Conservation (phyloP, 2,113 vertebrate species). For the Daphoenositta chrysoptera region DNA sequence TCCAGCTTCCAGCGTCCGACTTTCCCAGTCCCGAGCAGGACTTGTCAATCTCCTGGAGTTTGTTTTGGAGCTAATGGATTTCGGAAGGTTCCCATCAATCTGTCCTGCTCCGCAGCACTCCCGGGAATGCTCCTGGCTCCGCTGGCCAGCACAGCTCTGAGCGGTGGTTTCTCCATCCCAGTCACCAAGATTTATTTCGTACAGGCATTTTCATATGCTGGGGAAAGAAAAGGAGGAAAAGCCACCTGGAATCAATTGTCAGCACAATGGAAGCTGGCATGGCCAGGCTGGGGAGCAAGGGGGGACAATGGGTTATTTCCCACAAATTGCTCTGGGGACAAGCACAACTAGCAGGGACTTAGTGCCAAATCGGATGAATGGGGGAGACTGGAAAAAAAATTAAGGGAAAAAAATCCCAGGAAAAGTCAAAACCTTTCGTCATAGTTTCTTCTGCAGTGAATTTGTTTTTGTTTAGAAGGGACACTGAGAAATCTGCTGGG, state of each 20-base stretch:
- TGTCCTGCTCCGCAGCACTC: neutral
- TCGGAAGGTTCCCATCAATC: conserved; percentile 15
- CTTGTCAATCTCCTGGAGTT: neutral
- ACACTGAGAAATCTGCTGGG: neutral
- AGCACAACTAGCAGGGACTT: neutral
- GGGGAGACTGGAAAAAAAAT: neutral
- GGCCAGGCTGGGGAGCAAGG: conserved; percentile 15
- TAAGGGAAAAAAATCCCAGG: neutral
- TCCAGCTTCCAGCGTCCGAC: neutral
- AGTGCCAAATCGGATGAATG: conserved; percentile 30
- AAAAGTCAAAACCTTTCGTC: conserved; percentile 34
- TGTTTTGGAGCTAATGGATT: neutral
- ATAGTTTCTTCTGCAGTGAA: neutral
- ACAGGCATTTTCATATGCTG: conserved; percentile 9
- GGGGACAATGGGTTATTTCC: conserved; percentile 41
- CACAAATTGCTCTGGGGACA: conserved; percentile 35
- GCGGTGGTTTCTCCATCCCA: neutral
- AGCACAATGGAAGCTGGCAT: conserved; percentile 52
- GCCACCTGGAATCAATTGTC: conserved; percentile 39
- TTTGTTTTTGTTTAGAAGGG: conserved; percentile 5
- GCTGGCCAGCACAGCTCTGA: neutral
- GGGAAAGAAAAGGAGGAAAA: neutral
- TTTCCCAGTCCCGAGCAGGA: neutral
- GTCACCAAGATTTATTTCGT: conserved; percentile 1
- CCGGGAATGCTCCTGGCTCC: neutral